phyloP scores from a whole-genome alignment of 2,888 invertebrate genomes.

The Podabrus alpinus region DNA sequence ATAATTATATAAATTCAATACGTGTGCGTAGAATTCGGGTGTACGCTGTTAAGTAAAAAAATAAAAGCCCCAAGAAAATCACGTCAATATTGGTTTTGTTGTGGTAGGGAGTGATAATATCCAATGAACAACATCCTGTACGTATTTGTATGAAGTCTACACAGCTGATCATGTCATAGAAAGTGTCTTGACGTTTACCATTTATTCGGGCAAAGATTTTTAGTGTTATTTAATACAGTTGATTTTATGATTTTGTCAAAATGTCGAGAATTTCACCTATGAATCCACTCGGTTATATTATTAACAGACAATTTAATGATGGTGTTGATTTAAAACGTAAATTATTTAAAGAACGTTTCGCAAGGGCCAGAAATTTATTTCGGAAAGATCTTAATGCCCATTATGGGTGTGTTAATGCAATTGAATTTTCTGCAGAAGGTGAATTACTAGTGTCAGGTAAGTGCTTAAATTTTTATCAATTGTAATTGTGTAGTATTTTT shows the following conservation, averaged over 20 bases:
- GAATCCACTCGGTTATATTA: constrained; percentile 65
- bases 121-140: constrained; percentile 33
- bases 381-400: constrained; percentile 85
- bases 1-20: neutral
- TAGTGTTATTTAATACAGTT: neutral
- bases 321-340: constrained; percentile 63
- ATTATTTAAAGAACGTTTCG: constrained; percentile 65
- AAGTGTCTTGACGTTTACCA: constrained; percentile 43
- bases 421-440: constrained; percentile 90
- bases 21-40: neutral
- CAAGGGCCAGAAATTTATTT: constrained; percentile 75
- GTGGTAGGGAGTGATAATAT: constrained; percentile 44
- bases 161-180: constrained; percentile 52
- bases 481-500: neutral
- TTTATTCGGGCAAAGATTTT: constrained; percentile 33
- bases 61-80: neutral
- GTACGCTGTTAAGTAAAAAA: neutral
- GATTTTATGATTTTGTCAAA: constrained; percentile 24
- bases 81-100: neutral
- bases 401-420: constrained; percentile 95
- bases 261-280: constrained; percentile 58
- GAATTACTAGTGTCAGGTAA: constrained; percentile 87
- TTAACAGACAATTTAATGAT: constrained; percentile 66
- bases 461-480: constrained; percentile 23
- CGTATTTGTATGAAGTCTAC: constrained; percentile 15